Percentiles rank a stretch among this genome's conserved stretches.
These are phyloP conservation scores for Chromis chromis DNA, from an alignment of 2,797 vertebrate species.

Conservation along the genomic window DNA sequence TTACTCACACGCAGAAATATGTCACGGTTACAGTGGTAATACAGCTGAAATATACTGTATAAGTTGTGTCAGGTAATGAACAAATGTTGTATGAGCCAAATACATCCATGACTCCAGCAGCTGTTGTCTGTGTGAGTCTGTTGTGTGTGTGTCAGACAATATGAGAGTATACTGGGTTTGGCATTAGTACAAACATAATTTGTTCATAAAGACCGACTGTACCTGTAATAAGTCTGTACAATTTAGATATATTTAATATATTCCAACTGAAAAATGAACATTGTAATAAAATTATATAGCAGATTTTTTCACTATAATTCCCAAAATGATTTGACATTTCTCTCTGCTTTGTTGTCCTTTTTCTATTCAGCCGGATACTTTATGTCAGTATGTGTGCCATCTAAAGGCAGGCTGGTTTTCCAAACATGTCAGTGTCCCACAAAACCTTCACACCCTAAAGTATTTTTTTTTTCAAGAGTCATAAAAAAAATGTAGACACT, in stretches of 20 bases:
- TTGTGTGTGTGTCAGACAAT: constrained; percentile 22
- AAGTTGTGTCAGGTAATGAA: constrained; percentile 29
- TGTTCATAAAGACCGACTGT: constrained; percentile 40
- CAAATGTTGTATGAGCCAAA: constrained; percentile 41
- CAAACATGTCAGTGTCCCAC: constrained; percentile 14
- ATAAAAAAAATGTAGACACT: neutral
- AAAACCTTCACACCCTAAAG: neutral
- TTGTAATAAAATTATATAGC: constrained; percentile 42
- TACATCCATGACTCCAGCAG: constrained; percentile 34
- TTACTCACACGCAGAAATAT: constrained; percentile 14
- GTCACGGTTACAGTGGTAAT: constrained; percentile 42
- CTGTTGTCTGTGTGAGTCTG: constrained; percentile 17
- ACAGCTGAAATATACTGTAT: constrained; percentile 43
- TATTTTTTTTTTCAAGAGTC: constrained; percentile 2
- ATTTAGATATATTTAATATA: constrained; percentile 58
- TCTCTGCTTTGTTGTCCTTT: constrained; percentile 45
- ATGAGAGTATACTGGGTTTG: constrained; percentile 19
- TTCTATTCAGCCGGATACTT: constrained; percentile 46
- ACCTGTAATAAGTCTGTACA: constrained; percentile 53
- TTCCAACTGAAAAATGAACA: constrained; percentile 40
- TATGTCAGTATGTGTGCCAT: constrained; percentile 37
- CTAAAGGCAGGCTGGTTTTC: constrained; percentile 28
- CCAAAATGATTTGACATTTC: constrained; percentile 30
- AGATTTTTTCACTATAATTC: constrained; percentile 38
- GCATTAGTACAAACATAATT: constrained; percentile 33